phyloP scores from a whole-genome alignment of 2,113 vertebrate species.

The Cyrtonyx montezumae region DNA sequence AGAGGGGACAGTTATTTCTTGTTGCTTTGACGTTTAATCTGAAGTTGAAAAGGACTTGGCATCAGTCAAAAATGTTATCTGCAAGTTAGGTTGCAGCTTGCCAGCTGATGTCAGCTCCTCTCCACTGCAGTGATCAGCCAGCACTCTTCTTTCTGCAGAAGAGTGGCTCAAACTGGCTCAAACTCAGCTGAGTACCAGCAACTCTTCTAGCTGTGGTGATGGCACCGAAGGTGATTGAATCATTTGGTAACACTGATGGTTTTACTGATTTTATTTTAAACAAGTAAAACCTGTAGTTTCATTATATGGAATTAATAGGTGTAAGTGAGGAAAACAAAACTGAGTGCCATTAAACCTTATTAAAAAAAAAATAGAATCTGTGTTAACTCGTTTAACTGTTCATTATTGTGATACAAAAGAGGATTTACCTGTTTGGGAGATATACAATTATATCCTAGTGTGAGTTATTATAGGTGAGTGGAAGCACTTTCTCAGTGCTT shows the following conservation, averaged over 20 bases:
- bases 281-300: neutral
- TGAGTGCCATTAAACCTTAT: neutral
- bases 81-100: neutral
- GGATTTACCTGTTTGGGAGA: neutral
- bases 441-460: neutral
- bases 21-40: neutral
- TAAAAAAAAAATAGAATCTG: neutral
- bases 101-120: neutral
- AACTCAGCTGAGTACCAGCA: neutral
- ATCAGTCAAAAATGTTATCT: neutral
- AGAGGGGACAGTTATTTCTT: neutral
- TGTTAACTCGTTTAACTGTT: neutral
- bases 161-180: too few relatives aligned
- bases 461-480: neutral
- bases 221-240: neutral
- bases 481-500: neutral
- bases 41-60: neutral
- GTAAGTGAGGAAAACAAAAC: neutral
- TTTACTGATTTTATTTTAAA: neutral
- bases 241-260: neutral
- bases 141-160: too few relatives aligned
- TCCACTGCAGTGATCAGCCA: neutral
- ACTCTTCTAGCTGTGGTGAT: fast-evolving
- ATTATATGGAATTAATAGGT: neutral
- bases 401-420: neutral